These are phyloP conservation scores for Otolemur garnettii DNA, from an alignment of 2,113 vertebrate species.

Conservation along the genomic window DNA sequence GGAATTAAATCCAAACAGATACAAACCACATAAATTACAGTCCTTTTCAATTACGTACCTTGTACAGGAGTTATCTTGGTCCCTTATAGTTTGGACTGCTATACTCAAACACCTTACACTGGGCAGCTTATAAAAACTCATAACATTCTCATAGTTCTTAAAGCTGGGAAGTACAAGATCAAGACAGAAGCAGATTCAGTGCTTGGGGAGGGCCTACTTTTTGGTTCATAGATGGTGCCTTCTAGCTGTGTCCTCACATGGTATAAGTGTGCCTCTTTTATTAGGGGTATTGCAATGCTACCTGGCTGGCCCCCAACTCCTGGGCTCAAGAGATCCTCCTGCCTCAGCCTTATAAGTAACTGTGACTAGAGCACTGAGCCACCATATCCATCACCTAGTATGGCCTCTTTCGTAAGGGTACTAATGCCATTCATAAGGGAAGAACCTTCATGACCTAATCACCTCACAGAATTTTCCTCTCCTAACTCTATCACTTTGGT, in stretches of 20 bases:
- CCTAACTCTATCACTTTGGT: not conserved
- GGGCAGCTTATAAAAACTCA: not conserved
- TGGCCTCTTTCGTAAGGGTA: not conserved
- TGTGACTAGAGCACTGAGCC: not conserved
- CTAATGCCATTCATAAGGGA: not conserved
- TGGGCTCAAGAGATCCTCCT: not conserved
- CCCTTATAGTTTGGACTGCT: not conserved
- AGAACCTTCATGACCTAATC: not conserved
- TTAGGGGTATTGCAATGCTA: not conserved
- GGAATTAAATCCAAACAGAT: slow-evolving; percentile 5
- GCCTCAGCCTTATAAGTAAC: not conserved
- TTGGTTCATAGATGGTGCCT: not conserved
- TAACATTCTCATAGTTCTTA: not conserved
- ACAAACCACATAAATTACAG: not conserved
- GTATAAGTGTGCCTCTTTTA: not conserved
- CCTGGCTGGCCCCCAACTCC: not conserved
- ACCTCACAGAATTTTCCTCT: not conserved
- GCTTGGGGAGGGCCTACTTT: not conserved
- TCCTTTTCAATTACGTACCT: not conserved
- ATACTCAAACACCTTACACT: not conserved
- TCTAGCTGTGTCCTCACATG: not conserved
- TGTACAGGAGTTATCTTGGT: not conserved
- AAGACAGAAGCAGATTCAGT: not conserved
- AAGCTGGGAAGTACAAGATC: not conserved
- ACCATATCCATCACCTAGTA: not conserved